These are phyloP conservation scores for Cliona cf. orientalis DNA, from an alignment of 37 sponge, comb jelly and placozoan genomes.

Conservation along the genomic window DNA sequence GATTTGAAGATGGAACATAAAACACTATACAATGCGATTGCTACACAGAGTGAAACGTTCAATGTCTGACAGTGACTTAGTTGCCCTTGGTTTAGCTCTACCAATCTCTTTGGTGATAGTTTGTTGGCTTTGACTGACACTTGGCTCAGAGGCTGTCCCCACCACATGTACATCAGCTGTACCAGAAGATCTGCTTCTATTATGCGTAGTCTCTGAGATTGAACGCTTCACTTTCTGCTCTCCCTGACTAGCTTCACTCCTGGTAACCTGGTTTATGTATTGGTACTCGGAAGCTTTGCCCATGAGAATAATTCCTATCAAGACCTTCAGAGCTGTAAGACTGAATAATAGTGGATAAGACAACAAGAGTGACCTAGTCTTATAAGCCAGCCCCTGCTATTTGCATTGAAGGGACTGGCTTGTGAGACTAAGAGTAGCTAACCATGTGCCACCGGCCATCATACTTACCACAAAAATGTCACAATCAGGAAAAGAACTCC, in stretches of 20 bases:
- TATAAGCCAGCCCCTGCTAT: too few relatives aligned
- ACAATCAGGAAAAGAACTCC: constrained; percentile 11
- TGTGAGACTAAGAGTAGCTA: neutral
- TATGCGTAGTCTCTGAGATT: neutral
- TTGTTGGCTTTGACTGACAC: neutral
- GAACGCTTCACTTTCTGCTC: neutral
- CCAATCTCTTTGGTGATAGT: too few relatives aligned
- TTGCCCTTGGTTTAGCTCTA: neutral
- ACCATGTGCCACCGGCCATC: neutral
- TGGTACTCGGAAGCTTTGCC: constrained; percentile 41
- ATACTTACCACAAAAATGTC: constrained; percentile 38
- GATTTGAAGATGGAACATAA: too few relatives aligned
- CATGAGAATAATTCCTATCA: constrained; percentile 66
- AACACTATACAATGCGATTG: constrained; percentile 60
- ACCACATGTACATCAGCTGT: neutral
- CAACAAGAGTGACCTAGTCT: neutral
- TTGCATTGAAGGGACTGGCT: neutral
- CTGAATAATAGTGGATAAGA: constrained; percentile 6
- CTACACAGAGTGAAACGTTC: constrained; percentile 66
- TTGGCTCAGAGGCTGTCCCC: neutral
- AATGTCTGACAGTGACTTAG: constrained; percentile 53
- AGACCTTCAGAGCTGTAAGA: constrained; percentile 50
- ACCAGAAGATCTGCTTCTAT: neutral
- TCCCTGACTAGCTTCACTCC: neutral
- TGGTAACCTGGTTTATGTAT: neutral